Base-by-base conservation (phyloP, 2,888 invertebrate species). In the Rhodophaea formosa region DNA sequence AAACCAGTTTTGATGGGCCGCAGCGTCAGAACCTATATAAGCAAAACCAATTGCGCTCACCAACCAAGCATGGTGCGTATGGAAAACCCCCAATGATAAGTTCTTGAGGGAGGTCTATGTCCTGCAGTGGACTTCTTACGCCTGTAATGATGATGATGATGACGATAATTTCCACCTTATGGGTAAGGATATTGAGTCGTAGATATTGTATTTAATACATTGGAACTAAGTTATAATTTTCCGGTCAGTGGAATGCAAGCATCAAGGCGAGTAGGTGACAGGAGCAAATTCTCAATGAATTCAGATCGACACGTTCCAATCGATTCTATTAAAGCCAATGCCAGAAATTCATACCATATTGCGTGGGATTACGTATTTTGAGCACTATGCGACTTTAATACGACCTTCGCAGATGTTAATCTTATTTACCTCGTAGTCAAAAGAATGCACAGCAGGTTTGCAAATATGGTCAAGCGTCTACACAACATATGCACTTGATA, bases 241-340 rank as follows among this genome's bases (percentile, higher is more conserved):
- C 88, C 80, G 82, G 67, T 81, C 71, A 60, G 63, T 70, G 79
- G 87, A 86, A 88, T 87, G 86, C 70, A 65, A 62, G 49, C 61
- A 67, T 69, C 87, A 86, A 88, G 86, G 86, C 78, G 64, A 82
- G 71, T 75, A 59, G 71, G 81, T 79, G 79, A 77, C 77, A 72
- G 78, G 71, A 67, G 16, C 51, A 7, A 39, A 35, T 39, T 39
- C 62, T 63, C 60, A 65, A 67, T 61, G 63, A 60, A 60, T 63
- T 60, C 60, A 59, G 61, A 35, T 51, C 17, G 17, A 51, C 16
- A 51, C n/a, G 14, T 30, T 17, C 1, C 47, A 47, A 30, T 47
- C 47, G 30, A 47, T 47, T 47, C n/a, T 15, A 47, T 23, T 23
- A 30, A 30, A 16, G 17, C 14, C 35, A 47, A 47, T 35, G 51